Base-by-base conservation (phyloP, 2,888 invertebrate species). In the Heliconius hortense region DNA sequence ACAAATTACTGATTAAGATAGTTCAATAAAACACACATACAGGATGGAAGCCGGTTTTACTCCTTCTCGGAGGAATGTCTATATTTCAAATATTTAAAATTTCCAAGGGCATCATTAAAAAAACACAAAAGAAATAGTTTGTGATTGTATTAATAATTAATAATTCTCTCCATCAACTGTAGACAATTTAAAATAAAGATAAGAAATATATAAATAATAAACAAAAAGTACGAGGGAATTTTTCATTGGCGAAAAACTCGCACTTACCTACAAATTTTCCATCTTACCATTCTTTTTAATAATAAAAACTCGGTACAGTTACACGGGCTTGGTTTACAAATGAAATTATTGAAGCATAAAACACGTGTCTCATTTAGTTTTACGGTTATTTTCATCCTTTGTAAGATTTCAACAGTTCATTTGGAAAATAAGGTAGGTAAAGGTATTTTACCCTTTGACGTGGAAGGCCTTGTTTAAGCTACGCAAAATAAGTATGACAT, bases 351-450 rank as follows among this genome's bases (percentile, higher is more conserved):
- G 69, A 69, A 69, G 56, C 69, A 69, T 56, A 69, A 53, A 69
- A 69, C 69, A 69, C n/a, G 69, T 69, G 31, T 69, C 56, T 35
- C 69, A 69, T 69, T 69, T 69, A 69, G 69, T 69, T 69, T 35
- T 56, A 69, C 56, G 69, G 69, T 35, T 69, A 69, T 73, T 73
- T 73, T 66, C 60, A 60, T 73, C 73, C 60, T 68, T 67, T 68
- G 24, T 67, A 31, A 68, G 56, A 66, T 67, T 73, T 67, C 28
- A 39, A 73, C 60, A 48, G 73, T 60, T 68, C 73, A 68, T 68
- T 73, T 73, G 31, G 56, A 69, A 69, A 69, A 68, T 68, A 53
- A 53, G 53, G 28, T 56, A 31, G 31, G 28, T n/a, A 69, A 69
- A 56, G 31, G 31, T 56, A 13, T 43, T 35, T 68, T 68, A 53